A percentile compares a stretch with the other conserved stretches of the same genome.
Evolutionary conservation across 2,888 invertebrate genomes (phyloP).

Genomic region (Xylota sylvarum): DNA sequence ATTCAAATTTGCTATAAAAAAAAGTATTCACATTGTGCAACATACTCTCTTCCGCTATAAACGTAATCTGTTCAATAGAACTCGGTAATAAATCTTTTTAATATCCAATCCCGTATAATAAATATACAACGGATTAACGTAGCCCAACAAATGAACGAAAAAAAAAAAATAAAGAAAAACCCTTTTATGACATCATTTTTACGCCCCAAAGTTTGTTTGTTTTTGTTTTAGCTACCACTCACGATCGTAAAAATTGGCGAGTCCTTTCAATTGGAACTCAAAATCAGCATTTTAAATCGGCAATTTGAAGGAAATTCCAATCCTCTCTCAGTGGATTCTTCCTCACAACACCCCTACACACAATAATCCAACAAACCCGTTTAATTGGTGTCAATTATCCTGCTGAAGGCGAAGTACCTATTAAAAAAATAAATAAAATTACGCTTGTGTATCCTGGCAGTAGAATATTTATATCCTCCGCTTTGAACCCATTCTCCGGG

Average conservation of each 20-base stretch:
- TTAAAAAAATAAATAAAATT: conserved; percentile 8
- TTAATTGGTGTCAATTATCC: conserved; percentile 5
- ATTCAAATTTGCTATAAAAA: not conserved
- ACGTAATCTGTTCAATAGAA: conserved; percentile 21
- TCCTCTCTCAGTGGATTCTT: not conserved
- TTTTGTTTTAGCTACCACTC: not conserved
- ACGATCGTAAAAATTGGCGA: conserved; percentile 11
- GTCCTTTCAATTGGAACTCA: conserved; percentile 4
- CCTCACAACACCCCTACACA: not conserved
- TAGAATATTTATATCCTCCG: not conserved
- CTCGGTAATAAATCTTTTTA: conserved; percentile 19
- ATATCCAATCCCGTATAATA: conserved; percentile 21
- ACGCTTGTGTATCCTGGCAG: not conserved
- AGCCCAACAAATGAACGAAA: not conserved
- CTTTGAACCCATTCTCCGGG: not conserved
- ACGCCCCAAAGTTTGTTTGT: not conserved
- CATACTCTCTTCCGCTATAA: conserved; percentile 16
- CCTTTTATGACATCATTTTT: conserved; percentile 15
- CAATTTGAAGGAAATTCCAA: not conserved
- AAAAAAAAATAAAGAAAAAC: not conserved
- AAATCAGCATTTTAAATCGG: conserved; percentile 1
- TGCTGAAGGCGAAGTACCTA: not conserved
- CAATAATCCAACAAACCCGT: conserved; percentile 1
- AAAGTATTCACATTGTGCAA: not conserved
- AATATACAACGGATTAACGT: conserved; percentile 18